Percentiles rank a stretch among this genome's conserved stretches.
phyloP scores from a whole-genome alignment of 2,113 vertebrate species.

The Emydura subglobosa region DNA sequence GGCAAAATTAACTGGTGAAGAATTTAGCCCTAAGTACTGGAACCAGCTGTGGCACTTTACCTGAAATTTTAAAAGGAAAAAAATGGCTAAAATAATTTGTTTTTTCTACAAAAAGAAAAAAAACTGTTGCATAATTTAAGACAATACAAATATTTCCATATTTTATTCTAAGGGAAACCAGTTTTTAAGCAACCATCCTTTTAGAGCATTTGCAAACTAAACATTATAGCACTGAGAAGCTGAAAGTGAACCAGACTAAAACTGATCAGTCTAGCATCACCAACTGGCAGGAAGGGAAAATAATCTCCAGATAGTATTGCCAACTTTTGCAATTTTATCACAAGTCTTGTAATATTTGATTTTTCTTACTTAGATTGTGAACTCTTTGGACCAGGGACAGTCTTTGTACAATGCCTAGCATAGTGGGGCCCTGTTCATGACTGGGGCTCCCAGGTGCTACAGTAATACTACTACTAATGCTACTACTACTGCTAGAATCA shows the following conservation, averaged over 20 bases:
- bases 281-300: neutral
- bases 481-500: neutral
- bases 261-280: neutral
- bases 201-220: neutral
- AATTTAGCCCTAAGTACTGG: neutral
- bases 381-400: neutral
- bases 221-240: neutral
- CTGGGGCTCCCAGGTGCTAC: neutral
- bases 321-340: neutral
- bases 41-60: neutral
- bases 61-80: neutral
- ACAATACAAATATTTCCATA: neutral
- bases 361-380: neutral
- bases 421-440: neutral
- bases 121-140: neutral
- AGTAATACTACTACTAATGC: neutral
- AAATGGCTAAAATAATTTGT: neutral
- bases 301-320: neutral
- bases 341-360: neutral
- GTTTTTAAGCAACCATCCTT: neutral
- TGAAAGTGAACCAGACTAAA: neutral
- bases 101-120: neutral
- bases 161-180: neutral
- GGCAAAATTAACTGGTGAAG: neutral
- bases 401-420: neutral